Evolutionary conservation across 2,113 vertebrate genomes (phyloP).

Genomic region (Lagenorhynchus albirostris): DNA sequence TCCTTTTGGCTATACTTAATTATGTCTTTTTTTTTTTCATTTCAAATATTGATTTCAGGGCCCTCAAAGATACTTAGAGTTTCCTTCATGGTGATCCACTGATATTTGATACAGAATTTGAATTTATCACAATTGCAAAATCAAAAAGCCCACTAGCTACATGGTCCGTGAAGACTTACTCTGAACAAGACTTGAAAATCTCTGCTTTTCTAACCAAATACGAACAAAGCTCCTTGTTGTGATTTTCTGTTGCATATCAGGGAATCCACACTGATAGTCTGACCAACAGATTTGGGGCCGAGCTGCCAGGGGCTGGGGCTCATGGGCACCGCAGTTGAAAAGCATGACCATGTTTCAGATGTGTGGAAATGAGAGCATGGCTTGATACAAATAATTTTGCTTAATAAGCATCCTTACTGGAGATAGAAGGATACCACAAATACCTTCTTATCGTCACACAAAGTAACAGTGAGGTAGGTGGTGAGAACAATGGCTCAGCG

Average conservation of each 20-base stretch:
- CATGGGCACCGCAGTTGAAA: background rate
- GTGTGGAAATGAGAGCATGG: background rate
- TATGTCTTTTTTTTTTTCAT: background rate
- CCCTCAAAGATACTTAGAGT: background rate
- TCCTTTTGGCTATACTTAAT: background rate
- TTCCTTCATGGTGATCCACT: background rate
- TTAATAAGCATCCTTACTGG: background rate
- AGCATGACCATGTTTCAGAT: background rate
- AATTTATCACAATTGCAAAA: background rate
- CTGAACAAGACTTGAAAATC: background rate
- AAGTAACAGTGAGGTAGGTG: background rate
- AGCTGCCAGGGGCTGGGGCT: background rate
- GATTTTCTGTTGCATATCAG: background rate
- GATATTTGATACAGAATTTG: background rate
- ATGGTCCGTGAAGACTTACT: background rate
- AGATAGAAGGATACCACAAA: background rate
- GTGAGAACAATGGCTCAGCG: background rate
- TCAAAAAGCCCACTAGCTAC: background rate
- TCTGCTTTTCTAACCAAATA: background rate
- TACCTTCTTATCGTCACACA: background rate
- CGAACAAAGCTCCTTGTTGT: background rate
- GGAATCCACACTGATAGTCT: background rate
- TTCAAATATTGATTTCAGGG: background rate
- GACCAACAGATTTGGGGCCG: background rate
- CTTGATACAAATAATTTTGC: background rate